Conservation (phyloP, 2,797 vertebrate genomes). For the Graptemys geographica region DNA sequence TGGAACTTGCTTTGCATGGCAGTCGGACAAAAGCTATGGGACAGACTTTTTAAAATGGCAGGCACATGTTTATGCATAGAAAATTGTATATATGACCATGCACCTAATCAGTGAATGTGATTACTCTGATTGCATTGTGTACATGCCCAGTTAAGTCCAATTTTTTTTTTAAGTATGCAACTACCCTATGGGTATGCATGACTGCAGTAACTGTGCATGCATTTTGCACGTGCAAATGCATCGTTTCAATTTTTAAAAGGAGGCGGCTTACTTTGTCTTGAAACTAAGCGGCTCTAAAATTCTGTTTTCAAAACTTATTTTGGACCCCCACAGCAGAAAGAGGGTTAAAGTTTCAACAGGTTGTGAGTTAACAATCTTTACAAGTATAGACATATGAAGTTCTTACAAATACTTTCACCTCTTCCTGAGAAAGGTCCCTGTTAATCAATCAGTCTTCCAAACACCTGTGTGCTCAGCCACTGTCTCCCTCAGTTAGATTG, state of each 20-base stretch:
- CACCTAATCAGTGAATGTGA: constrained; percentile 37
- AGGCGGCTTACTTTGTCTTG: background rate
- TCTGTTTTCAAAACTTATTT: constrained; percentile 15
- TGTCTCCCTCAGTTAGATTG: background rate
- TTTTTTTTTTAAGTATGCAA: constrained; percentile 29
- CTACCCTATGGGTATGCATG: constrained; percentile 41
- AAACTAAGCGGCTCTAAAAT: constrained; percentile 36
- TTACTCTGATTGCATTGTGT: constrained; percentile 47
- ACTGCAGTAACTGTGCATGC: background rate
- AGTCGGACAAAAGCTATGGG: background rate
- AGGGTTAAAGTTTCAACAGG: constrained; percentile 12
- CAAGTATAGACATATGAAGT: background rate
- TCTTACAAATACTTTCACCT: background rate
- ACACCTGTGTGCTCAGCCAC: background rate
- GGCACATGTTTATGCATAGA: constrained; percentile 52
- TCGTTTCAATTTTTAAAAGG: background rate
- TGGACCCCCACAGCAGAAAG: background rate
- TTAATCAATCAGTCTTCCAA: background rate
- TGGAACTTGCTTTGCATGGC: background rate
- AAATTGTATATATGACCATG: background rate
- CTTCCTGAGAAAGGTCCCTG: background rate
- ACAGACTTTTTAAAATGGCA: constrained; percentile 42
- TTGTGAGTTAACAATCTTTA: constrained; percentile 7
- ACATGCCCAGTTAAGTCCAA: constrained; percentile 51
- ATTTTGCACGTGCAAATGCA: background rate